These are phyloP conservation scores for Macrotis lagotis DNA, from an alignment of 2,113 vertebrate genomes.

Conservation along the genomic window DNA sequence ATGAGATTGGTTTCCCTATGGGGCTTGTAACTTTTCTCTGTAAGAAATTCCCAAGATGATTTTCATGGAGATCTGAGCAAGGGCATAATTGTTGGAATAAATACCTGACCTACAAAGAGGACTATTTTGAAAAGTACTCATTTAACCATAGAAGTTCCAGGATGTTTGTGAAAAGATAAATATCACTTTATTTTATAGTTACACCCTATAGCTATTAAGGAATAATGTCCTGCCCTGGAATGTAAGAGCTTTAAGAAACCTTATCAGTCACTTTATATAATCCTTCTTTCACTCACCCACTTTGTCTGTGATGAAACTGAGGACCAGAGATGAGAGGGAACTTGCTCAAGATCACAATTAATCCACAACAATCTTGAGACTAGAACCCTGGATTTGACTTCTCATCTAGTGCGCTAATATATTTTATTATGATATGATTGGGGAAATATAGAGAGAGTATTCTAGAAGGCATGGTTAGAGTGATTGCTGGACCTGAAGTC, in stretches of 20 bases:
- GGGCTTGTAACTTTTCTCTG: not conserved
- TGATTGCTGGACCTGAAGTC: not conserved
- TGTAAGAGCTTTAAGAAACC: not conserved
- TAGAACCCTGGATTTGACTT: not conserved
- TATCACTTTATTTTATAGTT: not conserved
- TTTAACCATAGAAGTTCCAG: not conserved
- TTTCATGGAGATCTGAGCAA: not conserved
- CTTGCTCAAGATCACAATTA: not conserved
- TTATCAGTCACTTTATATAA: not conserved
- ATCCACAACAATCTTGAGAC: not conserved
- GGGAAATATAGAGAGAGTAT: not conserved
- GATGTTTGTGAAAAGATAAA: not conserved
- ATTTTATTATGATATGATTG: not conserved
- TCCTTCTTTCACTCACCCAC: not conserved
- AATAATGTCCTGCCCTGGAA: not conserved
- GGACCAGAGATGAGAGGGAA: not conserved
- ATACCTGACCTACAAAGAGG: not conserved
- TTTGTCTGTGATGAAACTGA: not conserved
- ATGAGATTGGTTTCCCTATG: not conserved
- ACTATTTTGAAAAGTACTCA: not conserved
- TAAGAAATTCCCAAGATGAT: not conserved
- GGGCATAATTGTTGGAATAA: not conserved
- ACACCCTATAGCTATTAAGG: not conserved
- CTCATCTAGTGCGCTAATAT: not conserved
- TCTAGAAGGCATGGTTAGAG: not conserved